Evolutionary conservation across 2,888 invertebrate genomes (phyloP).

Genomic region (Phengaris alcon): DNA sequence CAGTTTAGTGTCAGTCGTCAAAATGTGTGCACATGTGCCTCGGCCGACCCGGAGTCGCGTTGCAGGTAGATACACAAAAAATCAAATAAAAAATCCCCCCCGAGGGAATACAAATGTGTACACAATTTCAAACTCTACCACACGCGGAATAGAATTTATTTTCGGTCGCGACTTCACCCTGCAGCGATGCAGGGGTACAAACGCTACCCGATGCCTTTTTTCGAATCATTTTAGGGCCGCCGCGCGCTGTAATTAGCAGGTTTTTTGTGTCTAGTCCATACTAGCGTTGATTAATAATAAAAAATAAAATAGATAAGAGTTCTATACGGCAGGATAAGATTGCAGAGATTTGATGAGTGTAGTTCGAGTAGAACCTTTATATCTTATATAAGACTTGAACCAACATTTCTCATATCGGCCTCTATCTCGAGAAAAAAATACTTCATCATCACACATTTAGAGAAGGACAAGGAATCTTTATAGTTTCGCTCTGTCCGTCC

Average conservation of each 20-base stretch:
- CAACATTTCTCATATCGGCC: too few species aligned
- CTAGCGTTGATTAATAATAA: conserved; percentile 24
- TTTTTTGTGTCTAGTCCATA: conserved; percentile 42
- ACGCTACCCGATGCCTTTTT: conserved; percentile 63
- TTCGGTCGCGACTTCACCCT: conserved; percentile 31
- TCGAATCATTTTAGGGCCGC: conserved; percentile 51
- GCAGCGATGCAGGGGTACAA: conserved; percentile 61
- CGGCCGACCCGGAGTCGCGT: conserved; percentile 40
- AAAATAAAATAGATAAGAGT: not conserved
- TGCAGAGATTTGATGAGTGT: not conserved
- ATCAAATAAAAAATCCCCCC: conserved; percentile 49
- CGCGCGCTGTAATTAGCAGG: conserved; percentile 62
- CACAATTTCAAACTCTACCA: conserved; percentile 31
- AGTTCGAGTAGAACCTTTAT: not conserved
- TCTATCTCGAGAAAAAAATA: too few species aligned
- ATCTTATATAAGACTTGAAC: too few species aligned
- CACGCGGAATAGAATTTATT: not conserved
- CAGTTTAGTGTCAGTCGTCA: conserved; percentile 7
- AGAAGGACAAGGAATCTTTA: too few species aligned
- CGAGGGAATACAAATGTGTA: conserved; percentile 41
- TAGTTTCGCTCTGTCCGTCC: too few species aligned
- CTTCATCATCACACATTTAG: too few species aligned
- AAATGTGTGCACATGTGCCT: conserved; percentile 36
- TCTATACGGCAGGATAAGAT: too few species aligned
- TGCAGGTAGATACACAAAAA: conserved; percentile 67